phyloP scores from a whole-genome alignment of 1,140 invertebrate genomes.

The Ceratitis capitata region DNA sequence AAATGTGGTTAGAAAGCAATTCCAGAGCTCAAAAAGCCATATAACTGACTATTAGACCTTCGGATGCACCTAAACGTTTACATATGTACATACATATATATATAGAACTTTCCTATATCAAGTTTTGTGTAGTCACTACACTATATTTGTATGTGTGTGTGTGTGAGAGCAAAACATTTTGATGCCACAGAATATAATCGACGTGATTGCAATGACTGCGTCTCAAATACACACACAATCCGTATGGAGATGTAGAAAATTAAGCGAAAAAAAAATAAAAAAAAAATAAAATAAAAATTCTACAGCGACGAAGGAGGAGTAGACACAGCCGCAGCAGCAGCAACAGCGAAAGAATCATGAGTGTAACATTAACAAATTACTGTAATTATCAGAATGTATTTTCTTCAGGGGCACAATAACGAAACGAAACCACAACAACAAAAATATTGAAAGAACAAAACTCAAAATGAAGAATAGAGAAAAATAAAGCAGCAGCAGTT shows the following conservation, averaged over 20 bases:
- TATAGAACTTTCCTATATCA: too few relatives aligned
- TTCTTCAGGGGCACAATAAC: conserved; percentile 42
- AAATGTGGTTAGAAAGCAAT: not conserved
- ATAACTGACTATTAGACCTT: not conserved
- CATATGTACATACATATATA: not conserved
- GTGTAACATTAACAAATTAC: conserved; percentile 44
- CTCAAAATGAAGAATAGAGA: not conserved
- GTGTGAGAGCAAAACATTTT: not conserved
- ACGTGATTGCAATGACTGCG: not conserved
- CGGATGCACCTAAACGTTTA: not conserved
- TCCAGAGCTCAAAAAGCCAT: not conserved
- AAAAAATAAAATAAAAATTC: too few relatives aligned
- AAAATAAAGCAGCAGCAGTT: not conserved
- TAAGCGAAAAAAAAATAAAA: not conserved
- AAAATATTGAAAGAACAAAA: not conserved
- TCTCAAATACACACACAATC: not conserved
- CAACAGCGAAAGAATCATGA: conserved; percentile 38
- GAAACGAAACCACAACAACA: not conserved
- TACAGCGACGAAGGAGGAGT: not conserved
- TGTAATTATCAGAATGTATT: conserved; percentile 45
- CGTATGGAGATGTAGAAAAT: not conserved
- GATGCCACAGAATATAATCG: conserved; percentile 8
- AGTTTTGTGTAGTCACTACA: not conserved
- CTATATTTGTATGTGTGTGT: not conserved
- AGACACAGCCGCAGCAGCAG: not conserved